These are phyloP conservation scores for Gymnoscelis rufifasciata DNA, from an alignment of 2,888 invertebrate genomes.

Conservation along the genomic window DNA sequence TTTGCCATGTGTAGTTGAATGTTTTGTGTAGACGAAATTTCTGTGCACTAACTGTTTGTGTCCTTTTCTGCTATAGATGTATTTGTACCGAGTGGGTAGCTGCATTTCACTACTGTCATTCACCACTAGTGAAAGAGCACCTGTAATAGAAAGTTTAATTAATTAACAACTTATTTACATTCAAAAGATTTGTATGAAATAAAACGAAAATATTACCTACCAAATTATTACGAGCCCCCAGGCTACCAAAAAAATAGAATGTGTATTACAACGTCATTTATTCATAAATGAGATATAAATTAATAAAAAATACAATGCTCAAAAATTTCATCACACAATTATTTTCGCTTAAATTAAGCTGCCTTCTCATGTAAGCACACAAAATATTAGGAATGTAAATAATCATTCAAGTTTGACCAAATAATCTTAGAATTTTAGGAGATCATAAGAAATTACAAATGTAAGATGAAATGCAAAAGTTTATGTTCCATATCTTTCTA, in stretches of 20 bases:
- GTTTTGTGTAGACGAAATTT: constrained; percentile 77
- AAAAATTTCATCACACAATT: constrained; percentile 36
- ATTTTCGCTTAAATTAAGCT: constrained; percentile 25
- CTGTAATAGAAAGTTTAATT: constrained; percentile 55
- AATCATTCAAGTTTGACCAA: constrained; percentile 44
- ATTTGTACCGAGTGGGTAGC: constrained; percentile 67
- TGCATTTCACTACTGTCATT: constrained; percentile 61
- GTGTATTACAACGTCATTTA: constrained; percentile 38
- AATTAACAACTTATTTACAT: too few species aligned
- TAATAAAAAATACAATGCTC: constrained; percentile 53
- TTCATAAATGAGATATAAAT: constrained; percentile 34
- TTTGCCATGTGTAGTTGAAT: constrained; percentile 74
- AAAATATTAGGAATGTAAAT: constrained; percentile 56
- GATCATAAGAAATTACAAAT: constrained; percentile 39
- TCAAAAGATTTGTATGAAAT: too few species aligned
- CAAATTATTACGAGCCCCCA: background rate
- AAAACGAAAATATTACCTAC: background rate
- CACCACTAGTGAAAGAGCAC: constrained; percentile 68
- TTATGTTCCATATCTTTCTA: background rate
- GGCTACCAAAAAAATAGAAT: constrained; percentile 11
- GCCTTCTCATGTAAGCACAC: constrained; percentile 23
- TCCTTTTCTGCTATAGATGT: constrained; percentile 75
- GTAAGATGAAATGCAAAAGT: constrained; percentile 4
- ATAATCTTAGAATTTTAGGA: constrained; percentile 42
- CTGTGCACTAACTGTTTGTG: constrained; percentile 76